Conservation (phyloP, 2,113 vertebrate genomes). For the Tupaia chinensis region DNA sequence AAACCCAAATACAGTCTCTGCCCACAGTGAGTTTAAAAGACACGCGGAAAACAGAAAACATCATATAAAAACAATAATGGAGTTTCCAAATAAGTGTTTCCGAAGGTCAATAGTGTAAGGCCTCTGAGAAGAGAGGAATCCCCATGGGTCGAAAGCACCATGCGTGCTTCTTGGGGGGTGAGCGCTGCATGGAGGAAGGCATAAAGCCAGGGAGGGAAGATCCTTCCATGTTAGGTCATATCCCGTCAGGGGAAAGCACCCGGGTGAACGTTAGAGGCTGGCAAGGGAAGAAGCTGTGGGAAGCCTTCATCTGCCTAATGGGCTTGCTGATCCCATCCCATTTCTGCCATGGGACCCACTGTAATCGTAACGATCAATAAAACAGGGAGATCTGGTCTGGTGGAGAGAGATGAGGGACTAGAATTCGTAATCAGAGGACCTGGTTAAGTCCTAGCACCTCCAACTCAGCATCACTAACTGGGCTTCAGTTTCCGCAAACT, state of each 20-base stretch:
- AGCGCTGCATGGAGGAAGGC: background rate
- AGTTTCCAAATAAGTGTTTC: background rate
- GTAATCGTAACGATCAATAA: background rate
- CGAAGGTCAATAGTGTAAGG: background rate
- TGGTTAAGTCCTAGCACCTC: background rate
- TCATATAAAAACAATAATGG: background rate
- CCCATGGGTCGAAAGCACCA: background rate
- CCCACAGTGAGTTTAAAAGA: background rate
- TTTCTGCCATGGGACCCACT: background rate
- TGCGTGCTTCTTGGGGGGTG: background rate
- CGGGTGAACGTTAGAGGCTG: background rate
- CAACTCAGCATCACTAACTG: background rate
- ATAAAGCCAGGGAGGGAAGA: background rate
- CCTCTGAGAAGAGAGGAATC: background rate
- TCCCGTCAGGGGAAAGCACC: background rate
- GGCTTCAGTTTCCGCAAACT: background rate
- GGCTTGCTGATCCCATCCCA: background rate
- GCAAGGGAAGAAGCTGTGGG: background rate
- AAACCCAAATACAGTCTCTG: background rate
- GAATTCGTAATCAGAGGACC: background rate
- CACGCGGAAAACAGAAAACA: background rate
- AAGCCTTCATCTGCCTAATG: background rate
- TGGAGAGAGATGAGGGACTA: background rate
- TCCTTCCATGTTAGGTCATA: background rate
- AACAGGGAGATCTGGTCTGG: background rate